Evolutionary conservation across 2,888 invertebrate genomes (phyloP), one percentile per base, ranked within the genome.

Genomic region (Thalpophila matura): DNA sequence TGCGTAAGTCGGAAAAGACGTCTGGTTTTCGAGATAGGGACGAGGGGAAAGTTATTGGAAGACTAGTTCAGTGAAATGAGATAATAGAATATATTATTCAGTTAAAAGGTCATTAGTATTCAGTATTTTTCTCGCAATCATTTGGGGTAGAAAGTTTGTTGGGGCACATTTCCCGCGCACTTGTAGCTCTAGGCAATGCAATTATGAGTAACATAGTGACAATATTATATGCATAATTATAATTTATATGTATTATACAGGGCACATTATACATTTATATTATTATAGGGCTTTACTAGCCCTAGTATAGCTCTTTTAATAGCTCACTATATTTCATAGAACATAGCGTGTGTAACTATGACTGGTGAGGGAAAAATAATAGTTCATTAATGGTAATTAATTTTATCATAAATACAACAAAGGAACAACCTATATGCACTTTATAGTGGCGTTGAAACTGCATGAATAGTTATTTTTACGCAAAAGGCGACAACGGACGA

Each of bases 1-100:
- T 93, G 93, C 94, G 94, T 94, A 94, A 94, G 93, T 91, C 89
- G 86, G 89, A 89, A 91, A 91, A 92, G 92, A 92, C 91, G 92
- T 89, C 91, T 91, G 91, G 86, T 89, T 87, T 85, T 86, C 81
- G 87, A 91, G 91, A 91, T 91, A 90, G 76, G 86, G 88, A 87
- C 84, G 86, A 85, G 79, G 72, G 77, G 81, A 84, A 86, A 83
- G 82, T 88, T 91, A 90, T 91, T 89, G 89, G 86, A 84, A 83
- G 82, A 82, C 86, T 83, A 82, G 83, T 81, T 80, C 79, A 84
- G 81, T 77, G 73, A 80, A 83, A 87, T 82, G 74, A 83, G 83
- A 82, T 84, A 86, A 85, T 84, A 80, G 79, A 81, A 77, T 79
- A 80, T 81, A 77, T 80, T 79, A 74, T 70, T 71, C 67, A 70